phyloP scores from a whole-genome alignment of 1,140 invertebrate species.

The Limonius californicus region DNA sequence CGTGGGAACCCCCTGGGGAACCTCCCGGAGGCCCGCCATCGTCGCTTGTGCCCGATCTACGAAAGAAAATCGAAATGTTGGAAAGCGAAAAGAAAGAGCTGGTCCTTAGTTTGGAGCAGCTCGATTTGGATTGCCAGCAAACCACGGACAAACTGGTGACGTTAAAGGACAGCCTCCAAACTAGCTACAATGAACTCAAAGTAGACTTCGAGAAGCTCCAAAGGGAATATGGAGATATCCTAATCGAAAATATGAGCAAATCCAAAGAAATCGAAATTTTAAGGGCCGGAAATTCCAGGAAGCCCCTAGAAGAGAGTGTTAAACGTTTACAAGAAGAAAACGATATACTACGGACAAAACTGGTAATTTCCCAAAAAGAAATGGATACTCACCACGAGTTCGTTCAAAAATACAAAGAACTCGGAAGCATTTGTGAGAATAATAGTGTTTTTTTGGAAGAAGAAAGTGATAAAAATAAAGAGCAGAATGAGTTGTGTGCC shows the following conservation, averaged over 20 bases:
- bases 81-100: constrained; percentile 43
- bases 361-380: too few species aligned
- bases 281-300: too few species aligned
- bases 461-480: too few species aligned
- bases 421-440: too few species aligned
- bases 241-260: constrained; percentile 20
- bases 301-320: too few species aligned
- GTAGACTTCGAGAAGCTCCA: constrained; percentile 25
- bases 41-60: constrained; percentile 16
- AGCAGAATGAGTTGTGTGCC: too few species aligned
- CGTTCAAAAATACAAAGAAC: too few species aligned
- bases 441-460: too few species aligned
- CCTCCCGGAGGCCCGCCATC: neutral
- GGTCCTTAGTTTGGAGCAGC: constrained; percentile 36
- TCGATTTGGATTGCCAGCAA: constrained; percentile 42
- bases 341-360: too few species aligned
- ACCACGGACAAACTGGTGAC: constrained; percentile 39
- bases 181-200: constrained; percentile 45
- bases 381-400: too few species aligned
- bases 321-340: too few species aligned
- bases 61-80: constrained; percentile 32
- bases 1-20: constrained; percentile 11
- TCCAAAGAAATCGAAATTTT: constrained; percentile 3
- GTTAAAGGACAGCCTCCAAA: constrained; percentile 47
- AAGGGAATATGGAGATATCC: constrained; percentile 21